phyloP scores from a whole-genome alignment of 2,113 vertebrate genomes.

The Notothenia coriiceps region DNA sequence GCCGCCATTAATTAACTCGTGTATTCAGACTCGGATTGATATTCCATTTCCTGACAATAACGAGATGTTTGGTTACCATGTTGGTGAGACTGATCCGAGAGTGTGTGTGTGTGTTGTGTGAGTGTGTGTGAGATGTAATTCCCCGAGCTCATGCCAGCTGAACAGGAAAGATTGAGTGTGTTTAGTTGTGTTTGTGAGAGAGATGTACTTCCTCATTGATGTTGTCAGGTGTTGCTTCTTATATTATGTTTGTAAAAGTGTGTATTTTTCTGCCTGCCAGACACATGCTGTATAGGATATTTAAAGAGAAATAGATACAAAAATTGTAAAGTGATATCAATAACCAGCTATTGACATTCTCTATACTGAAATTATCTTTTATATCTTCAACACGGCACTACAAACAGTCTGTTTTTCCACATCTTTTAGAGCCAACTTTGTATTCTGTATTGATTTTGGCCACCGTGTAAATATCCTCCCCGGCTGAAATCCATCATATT shows the following conservation, averaged over 20 bases:
- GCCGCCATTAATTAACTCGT: constrained; percentile 47
- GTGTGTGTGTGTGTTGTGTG: constrained; percentile 18
- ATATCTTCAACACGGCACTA: not conserved
- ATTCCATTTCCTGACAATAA: constrained; percentile 36
- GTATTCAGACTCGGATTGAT: constrained; percentile 43
- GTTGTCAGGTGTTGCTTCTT: constrained; percentile 34
- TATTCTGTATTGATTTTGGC: constrained; percentile 61
- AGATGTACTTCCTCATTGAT: constrained; percentile 34
- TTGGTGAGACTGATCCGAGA: constrained; percentile 5
- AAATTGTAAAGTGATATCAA: not conserved
- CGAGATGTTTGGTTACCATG: constrained; percentile 34
- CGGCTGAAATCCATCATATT: constrained; percentile 57
- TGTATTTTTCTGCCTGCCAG: not conserved
- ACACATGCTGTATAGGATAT: not conserved
- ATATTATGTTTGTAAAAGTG: constrained; percentile 16
- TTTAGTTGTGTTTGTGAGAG: constrained; percentile 29
- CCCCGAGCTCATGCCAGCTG: not conserved
- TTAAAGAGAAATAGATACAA: no score
- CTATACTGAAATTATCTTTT: constrained; percentile 19
- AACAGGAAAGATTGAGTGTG: constrained; percentile 18
- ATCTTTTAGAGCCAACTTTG: constrained; percentile 38
- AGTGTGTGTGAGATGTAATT: constrained; percentile 12
- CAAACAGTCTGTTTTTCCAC: not conserved
- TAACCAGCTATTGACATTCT: not conserved
- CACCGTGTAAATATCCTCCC: constrained; percentile 35